These are phyloP conservation scores for Chauna torquata DNA, from an alignment of 2,113 vertebrate genomes.

Conservation along the genomic window DNA sequence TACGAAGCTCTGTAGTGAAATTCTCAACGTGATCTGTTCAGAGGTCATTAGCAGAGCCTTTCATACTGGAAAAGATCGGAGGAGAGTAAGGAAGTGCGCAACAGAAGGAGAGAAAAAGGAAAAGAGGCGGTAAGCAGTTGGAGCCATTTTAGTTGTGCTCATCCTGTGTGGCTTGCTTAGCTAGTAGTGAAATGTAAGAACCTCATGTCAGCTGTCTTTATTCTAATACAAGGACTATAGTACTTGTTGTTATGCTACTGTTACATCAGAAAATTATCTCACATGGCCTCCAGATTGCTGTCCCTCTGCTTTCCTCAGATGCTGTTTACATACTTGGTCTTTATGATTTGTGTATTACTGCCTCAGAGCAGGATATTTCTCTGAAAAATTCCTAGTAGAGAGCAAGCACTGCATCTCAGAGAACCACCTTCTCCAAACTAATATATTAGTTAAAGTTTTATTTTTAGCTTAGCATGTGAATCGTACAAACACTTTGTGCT, in stretches of 20 bases:
- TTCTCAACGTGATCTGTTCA: slow-evolving; percentile 13
- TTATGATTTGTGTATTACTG: neutral
- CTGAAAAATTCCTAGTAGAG: neutral
- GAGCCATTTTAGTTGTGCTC: neutral
- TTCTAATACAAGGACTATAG: neutral
- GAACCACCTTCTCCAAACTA: neutral
- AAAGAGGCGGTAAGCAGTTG: neutral
- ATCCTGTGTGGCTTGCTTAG: neutral
- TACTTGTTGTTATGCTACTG: rapidly evolving
- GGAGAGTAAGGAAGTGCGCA: neutral
- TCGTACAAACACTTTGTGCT: neutral
- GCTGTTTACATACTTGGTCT: neutral
- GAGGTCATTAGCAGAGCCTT: slow-evolving; percentile 20
- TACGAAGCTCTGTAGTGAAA: slow-evolving; percentile 50
- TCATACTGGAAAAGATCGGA: neutral
- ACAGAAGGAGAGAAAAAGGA: neutral
- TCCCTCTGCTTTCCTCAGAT: neutral
- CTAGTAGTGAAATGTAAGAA: neutral
- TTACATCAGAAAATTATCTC: neutral
- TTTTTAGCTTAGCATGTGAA: neutral
- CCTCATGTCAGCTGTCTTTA: neutral
- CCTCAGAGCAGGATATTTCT: neutral
- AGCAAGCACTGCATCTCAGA: neutral
- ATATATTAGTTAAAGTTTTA: neutral
- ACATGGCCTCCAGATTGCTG: rapidly evolving